Conservation (phyloP, 2,113 vertebrate species). For the Phaethornis superciliosus region DNA sequence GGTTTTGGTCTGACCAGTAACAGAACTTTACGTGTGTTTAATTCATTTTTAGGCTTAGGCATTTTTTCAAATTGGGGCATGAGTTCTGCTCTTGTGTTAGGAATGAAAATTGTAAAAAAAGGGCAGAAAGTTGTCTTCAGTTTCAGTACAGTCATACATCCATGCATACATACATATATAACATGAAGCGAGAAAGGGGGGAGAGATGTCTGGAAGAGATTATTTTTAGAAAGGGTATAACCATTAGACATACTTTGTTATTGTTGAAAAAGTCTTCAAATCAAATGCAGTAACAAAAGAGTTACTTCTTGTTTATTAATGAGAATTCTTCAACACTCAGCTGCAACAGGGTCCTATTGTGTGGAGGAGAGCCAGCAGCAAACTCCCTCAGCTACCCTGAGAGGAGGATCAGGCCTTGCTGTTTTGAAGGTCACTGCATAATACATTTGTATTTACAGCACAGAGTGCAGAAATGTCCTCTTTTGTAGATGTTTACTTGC, state of each 20-base stretch:
- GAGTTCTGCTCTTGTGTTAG: constrained; percentile 31
- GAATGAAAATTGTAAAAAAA: constrained; percentile 10
- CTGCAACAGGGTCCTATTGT: constrained; percentile 5
- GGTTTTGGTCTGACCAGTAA: constrained; percentile 48
- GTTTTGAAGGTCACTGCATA: constrained; percentile 45
- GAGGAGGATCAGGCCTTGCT: constrained; percentile 25
- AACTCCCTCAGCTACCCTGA: background rate
- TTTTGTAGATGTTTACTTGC: background rate
- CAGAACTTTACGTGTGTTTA: constrained; percentile 56
- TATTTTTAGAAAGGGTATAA: constrained; percentile 34
- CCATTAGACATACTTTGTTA: constrained; percentile 30
- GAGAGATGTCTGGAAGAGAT: constrained; percentile 17
- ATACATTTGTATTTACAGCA: background rate
- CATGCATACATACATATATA: constrained; percentile 15
- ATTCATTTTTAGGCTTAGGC: constrained; percentile 56
- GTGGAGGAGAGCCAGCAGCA: background rate
- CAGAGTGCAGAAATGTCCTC: background rate
- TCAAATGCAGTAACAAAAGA: constrained; percentile 32
- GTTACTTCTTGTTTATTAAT: constrained; percentile 53
- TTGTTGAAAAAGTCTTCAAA: constrained; percentile 43
- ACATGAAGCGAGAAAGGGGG: background rate
- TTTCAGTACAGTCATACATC: background rate
- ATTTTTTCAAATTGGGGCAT: constrained; percentile 43
- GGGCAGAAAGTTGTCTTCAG: constrained; percentile 15
- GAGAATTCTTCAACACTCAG: background rate